A percentile compares a stretch with the other conserved stretches of the same genome.
These are phyloP conservation scores for Cyprinodon variegatus DNA, from an alignment of 2,113 vertebrate species.

Conservation along the genomic window DNA sequence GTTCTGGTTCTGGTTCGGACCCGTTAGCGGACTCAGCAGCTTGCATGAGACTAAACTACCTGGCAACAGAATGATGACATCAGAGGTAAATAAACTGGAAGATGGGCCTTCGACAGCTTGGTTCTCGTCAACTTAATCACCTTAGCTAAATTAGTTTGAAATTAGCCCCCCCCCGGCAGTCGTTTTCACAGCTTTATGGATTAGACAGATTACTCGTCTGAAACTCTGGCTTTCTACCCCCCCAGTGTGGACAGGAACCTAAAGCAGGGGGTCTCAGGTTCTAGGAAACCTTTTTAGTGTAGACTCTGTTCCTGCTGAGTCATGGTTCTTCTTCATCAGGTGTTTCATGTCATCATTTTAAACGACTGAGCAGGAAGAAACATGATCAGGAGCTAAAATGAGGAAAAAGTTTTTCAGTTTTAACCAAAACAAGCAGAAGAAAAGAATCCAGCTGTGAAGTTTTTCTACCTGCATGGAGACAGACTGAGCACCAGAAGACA, in stretches of 20 bases:
- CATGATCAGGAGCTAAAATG: no score
- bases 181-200: constrained; percentile 76
- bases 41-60: not conserved
- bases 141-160: constrained; percentile 74
- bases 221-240: constrained; percentile 62
- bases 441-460: no score
- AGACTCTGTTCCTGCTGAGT: no score
- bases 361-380: no score
- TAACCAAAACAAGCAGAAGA: no score
- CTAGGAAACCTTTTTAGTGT: no score
- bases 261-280: not conserved
- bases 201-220: constrained; percentile 79
- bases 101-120: constrained; percentile 3
- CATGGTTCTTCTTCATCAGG: no score
- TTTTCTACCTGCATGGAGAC: no score
- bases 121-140: constrained; percentile 73
- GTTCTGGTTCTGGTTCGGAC: not conserved
- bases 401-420: no score
- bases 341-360: no score
- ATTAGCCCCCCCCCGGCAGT: constrained; percentile 62
- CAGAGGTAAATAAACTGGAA: constrained; percentile 46
- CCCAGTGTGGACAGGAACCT: not conserved
- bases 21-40: not conserved
- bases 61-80: not conserved
- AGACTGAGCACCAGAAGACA: no score